Evolutionary conservation across 2,888 invertebrate genomes (phyloP), one percentile per base, ranked within the genome.

Genomic region (Calephelis perditalis): DNA sequence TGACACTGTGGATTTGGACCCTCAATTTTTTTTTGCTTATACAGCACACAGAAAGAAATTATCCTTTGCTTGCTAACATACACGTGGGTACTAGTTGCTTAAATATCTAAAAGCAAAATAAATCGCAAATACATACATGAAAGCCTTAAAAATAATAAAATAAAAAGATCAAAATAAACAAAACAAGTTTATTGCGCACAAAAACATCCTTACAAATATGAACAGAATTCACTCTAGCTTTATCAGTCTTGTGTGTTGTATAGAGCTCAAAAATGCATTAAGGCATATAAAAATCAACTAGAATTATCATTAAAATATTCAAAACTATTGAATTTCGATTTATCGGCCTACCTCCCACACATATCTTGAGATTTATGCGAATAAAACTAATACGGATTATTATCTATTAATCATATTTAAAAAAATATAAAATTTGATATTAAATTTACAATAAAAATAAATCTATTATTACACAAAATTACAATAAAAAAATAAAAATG

Each of bases 201-300:
- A 84, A n/a, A 86, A 86, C 78, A 82, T 79, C 82, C 82, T 84
- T 84, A 88, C 80, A 89, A 86, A 82, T 82, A 87, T 78, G 75
- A 79, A 82, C 73, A 79, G 70, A 73, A 72, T 75, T 77, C 73
- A 75, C 74, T 81, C 81, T 82, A 83, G 78, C 76, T 77, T 79
- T 82, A 86, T 88, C 89, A 90, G 89, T 89, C 89, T 89, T 89
- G 89, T 89, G 87, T 87, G 84, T 84, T 87, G 87, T 88, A 87
- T 89, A 86, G 83, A 84, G 82, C 81, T 82, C 82, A 77, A 80
- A 87, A 86, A 88, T 86, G 87, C 86, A 78, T 71, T 77, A 79
- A 88, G 87, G 86, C 85, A 78, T 75, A 73, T 76, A 74, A 76
- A 70, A 73, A 71, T 67, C 58, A 68, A 68, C 68, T 47, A 64